These are phyloP conservation scores for Trinectes maculatus DNA, from an alignment of 2,113 vertebrate genomes.

Conservation along the genomic window DNA sequence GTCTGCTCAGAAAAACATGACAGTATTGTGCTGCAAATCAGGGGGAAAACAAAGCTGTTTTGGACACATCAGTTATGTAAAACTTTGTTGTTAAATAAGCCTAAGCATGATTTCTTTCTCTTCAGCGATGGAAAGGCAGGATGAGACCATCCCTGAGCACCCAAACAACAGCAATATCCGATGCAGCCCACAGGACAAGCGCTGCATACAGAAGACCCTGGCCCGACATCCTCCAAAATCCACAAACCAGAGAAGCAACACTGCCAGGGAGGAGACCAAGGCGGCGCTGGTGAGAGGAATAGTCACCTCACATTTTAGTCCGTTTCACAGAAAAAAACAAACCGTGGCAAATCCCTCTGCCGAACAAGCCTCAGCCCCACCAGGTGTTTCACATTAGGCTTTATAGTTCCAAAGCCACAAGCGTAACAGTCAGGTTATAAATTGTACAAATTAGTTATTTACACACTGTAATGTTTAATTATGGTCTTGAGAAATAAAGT, in stretches of 20 bases:
- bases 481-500: slow-evolving; percentile 41
- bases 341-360: neutral
- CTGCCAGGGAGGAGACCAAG: slow-evolving; percentile 84
- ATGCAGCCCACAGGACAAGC: slow-evolving; percentile 89
- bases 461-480: slow-evolving; percentile 58
- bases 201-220: slow-evolving; percentile 89
- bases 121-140: slow-evolving; percentile 85
- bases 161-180: slow-evolving; percentile 92
- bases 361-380: slow-evolving; percentile 4
- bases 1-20: neutral
- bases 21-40: no score
- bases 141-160: slow-evolving; percentile 84
- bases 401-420: slow-evolving; percentile 40
- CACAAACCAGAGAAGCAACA: slow-evolving; percentile 86
- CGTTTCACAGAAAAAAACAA: slow-evolving; percentile 20
- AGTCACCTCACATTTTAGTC: slow-evolving; percentile 5
- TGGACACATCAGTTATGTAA: neutral
- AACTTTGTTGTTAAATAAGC: neutral
- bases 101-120: slow-evolving; percentile 13
- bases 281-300: slow-evolving; percentile 76
- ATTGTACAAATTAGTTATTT: slow-evolving; percentile 63
- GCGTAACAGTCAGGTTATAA: slow-evolving; percentile 52
- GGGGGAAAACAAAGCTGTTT: no score
- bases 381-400: slow-evolving; percentile 62
- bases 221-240: slow-evolving; percentile 82